Conservation (phyloP, 2,113 vertebrate genomes). For the Nothobranchius furzeri region DNA sequence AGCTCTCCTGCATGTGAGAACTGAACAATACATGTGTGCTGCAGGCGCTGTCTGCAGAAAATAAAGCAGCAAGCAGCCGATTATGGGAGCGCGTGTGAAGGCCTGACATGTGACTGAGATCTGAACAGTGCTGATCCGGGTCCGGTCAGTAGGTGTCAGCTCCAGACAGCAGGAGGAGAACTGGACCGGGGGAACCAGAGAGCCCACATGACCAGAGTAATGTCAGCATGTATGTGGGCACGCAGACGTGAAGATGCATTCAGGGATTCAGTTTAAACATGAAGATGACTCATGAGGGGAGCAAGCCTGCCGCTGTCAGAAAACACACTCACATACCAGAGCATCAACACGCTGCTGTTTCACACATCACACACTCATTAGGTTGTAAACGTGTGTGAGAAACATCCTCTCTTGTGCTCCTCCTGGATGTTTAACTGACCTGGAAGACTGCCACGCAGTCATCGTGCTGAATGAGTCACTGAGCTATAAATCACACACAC, state of each 20-base stretch:
- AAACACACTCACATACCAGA: no score
- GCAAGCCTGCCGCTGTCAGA: background rate
- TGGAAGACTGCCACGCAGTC: constrained; percentile 14
- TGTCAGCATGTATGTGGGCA: background rate
- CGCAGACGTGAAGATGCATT: background rate
- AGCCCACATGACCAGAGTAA: background rate
- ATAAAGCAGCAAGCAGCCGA: background rate
- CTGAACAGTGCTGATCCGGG: background rate
- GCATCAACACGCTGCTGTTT: no score
- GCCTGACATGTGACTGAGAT: no score
- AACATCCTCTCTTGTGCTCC: background rate
- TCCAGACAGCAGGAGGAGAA: constrained; percentile 7
- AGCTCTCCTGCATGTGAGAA: constrained; percentile 2
- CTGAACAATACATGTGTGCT: no score
- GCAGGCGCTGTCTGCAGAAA: background rate
- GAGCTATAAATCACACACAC: constrained; percentile 42
- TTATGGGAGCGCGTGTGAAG: no score
- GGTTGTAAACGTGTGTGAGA: no score
- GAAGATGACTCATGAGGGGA: background rate
- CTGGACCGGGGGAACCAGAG: background rate
- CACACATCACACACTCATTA: no score
- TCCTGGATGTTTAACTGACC: constrained; percentile 5
- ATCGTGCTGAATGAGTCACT: constrained; percentile 12
- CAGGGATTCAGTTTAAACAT: background rate
- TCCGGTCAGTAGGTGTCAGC: constrained; percentile 54